Percentiles rank a stretch among this genome's conserved stretches.
Conservation (phyloP, 1,140 invertebrate genomes). For the Zaprionus ornatus region DNA sequence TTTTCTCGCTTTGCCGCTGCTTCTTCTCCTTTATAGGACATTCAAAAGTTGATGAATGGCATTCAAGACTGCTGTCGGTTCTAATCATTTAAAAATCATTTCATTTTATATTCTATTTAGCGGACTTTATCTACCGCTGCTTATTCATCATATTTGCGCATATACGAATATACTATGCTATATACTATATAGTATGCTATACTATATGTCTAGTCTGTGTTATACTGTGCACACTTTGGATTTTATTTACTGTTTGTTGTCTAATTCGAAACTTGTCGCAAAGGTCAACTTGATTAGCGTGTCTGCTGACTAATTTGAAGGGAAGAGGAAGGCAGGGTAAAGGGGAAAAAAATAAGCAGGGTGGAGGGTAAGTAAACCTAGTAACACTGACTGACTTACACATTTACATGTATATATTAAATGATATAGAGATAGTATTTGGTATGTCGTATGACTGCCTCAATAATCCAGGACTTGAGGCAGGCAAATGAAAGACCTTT, state of each 20-base stretch:
- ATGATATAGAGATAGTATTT: slow-evolving; percentile 40
- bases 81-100: slow-evolving; percentile 2
- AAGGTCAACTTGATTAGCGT: slow-evolving; percentile 75
- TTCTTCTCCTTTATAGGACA: not conserved
- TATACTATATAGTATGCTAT: slow-evolving; percentile 3
- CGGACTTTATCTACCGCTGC: slow-evolving; percentile 14
- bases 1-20: no score
- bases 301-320: slow-evolving; percentile 35
- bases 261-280: slow-evolving; percentile 54
- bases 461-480: slow-evolving; percentile 83
- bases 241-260: slow-evolving; percentile 46
- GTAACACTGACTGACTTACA: slow-evolving; percentile 29
- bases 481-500: slow-evolving; percentile 49
- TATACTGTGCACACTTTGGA: slow-evolving; percentile 13
- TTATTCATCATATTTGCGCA: slow-evolving; percentile 22
- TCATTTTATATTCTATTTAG: not conserved
- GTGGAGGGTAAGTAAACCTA: not conserved
- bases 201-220: slow-evolving; percentile 13
- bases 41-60: not conserved
- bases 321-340: not conserved
- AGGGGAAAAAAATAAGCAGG: not conserved
- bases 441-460: slow-evolving; percentile 58
- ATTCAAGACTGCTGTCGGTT: not conserved
- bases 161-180: not conserved
- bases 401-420: slow-evolving; percentile 19